These are phyloP conservation scores for Hydropsyche betteni DNA, from an alignment of 2,888 invertebrate genomes.

Conservation along the genomic window DNA sequence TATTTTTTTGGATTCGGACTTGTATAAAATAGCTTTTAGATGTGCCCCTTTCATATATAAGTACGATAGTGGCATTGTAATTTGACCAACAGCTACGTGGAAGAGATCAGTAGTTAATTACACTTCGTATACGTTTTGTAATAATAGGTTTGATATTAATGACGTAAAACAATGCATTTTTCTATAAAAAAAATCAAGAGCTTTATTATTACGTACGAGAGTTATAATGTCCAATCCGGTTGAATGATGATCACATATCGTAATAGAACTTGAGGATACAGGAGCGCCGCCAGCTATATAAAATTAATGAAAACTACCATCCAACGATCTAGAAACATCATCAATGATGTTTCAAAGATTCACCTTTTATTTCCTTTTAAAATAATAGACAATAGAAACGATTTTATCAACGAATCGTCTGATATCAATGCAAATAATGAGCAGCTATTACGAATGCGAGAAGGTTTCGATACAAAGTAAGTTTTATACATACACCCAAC, in stretches of 20 bases:
- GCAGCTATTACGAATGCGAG: background rate
- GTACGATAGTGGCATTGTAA: background rate
- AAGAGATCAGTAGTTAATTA: slow-evolving; percentile 7
- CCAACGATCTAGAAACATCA: too few relatives aligned
- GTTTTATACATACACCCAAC: background rate
- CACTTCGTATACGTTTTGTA: background rate
- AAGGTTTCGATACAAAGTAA: background rate
- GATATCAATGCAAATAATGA: too few relatives aligned
- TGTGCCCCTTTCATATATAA: too few relatives aligned
- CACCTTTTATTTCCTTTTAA: too few relatives aligned
- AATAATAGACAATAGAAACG: too few relatives aligned
- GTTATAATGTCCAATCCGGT: slow-evolving; percentile 40
- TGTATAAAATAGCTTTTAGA: too few relatives aligned
- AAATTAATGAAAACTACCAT: too few relatives aligned
- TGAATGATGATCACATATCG: slow-evolving; percentile 49
- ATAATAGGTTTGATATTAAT: slow-evolving; percentile 38
- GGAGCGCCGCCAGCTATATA: background rate
- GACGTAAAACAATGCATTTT: slow-evolving; percentile 39
- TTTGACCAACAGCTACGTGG: background rate
- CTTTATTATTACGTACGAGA: slow-evolving; percentile 9
- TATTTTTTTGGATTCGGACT: too few relatives aligned
- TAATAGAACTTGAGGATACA: slow-evolving; percentile 35
- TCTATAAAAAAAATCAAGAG: slow-evolving; percentile 24
- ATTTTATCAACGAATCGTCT: too few relatives aligned
- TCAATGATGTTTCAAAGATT: too few relatives aligned